Conservation (phyloP, 2,113 vertebrate species). For the Barnardius zonarius region DNA sequence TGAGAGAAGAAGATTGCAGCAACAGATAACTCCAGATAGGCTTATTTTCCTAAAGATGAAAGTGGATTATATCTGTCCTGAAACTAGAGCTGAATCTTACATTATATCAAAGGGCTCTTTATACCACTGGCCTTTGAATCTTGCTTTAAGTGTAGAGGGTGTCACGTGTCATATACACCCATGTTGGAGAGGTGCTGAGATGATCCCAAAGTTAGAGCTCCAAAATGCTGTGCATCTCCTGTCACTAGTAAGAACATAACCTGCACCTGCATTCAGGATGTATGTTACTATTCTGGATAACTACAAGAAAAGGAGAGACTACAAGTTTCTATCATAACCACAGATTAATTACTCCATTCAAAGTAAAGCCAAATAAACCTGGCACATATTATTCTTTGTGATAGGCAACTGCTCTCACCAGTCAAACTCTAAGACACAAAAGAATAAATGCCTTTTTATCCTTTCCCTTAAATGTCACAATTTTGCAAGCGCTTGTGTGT, state of each 20-base stretch:
- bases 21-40: background rate
- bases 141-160: rapidly evolving
- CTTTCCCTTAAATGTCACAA: background rate
- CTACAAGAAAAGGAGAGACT: background rate
- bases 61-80: background rate
- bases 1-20: background rate
- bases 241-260: background rate
- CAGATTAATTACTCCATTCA: background rate
- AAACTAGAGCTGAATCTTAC: background rate
- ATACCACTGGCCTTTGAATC: background rate
- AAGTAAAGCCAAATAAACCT: background rate
- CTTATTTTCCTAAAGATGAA: background rate
- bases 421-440: background rate
- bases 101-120: background rate
- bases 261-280: background rate
- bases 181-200: background rate
- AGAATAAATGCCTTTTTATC: background rate
- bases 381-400: background rate
- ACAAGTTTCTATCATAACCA: background rate
- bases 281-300: background rate
- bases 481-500: background rate
- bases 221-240: background rate
- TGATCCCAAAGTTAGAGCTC: background rate
- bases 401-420: background rate
- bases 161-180: rapidly evolving